A percentile compares a stretch with the other conserved stretches of the same genome.
Evolutionary conservation across 1,140 invertebrate species (phyloP).

Genomic region (Mamestra configurata): DNA sequence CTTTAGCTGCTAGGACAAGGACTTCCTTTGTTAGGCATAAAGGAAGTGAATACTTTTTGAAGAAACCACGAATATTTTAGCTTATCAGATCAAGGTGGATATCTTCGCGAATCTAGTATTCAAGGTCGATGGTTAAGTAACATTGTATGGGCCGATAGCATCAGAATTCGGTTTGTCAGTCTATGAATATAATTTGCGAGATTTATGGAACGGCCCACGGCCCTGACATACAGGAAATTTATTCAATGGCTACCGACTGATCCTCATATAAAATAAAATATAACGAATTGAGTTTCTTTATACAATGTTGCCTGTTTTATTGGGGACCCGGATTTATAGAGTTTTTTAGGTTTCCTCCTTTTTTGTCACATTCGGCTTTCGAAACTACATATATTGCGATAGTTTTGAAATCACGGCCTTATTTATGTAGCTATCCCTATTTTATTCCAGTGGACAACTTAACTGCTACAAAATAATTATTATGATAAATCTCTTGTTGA

Average conservation of each 20-base stretch:
- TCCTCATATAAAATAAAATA: constrained; percentile 46
- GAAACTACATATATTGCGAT: background rate
- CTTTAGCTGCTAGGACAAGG: background rate
- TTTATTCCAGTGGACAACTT: too few species aligned
- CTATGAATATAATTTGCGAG: constrained; percentile 48
- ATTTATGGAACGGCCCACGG: constrained; percentile 15
- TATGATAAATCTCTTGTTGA: too few species aligned
- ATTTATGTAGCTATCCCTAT: background rate
- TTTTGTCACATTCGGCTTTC: background rate
- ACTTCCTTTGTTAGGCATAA: constrained; percentile 7
- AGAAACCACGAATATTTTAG: constrained; percentile 17
- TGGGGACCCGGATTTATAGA: constrained; percentile 31
- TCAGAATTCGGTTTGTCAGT: constrained; percentile 32
- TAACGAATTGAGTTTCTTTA: constrained; percentile 49
- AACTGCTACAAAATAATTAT: too few species aligned
- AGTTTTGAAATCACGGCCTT: background rate
- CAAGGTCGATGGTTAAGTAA: constrained; percentile 19
- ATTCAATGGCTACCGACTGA: constrained; percentile 44
- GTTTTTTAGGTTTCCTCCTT: constrained; percentile 12
- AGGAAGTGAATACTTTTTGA: constrained; percentile 33
- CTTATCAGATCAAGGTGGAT: constrained; percentile 27
- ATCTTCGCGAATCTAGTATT: constrained; percentile 18
- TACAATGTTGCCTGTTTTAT: constrained; percentile 47
- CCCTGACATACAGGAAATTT: constrained; percentile 46
- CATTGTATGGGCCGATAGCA: constrained; percentile 4